Evolutionary conservation across 2,797 vertebrate genomes (phyloP).

Genomic region (Acanthurus tractus): DNA sequence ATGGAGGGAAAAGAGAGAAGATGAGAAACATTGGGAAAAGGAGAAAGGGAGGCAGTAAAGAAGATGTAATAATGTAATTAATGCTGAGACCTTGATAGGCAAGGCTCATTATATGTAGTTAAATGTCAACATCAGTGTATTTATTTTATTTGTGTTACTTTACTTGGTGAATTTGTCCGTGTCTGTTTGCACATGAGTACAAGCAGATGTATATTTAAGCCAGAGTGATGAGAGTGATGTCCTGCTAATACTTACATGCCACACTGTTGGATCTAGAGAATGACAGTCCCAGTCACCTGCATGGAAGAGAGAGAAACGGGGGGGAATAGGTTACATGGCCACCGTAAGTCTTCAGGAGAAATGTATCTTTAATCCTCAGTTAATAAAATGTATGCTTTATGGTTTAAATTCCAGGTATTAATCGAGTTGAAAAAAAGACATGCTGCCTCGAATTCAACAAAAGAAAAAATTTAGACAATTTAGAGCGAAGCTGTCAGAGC

Average conservation of each 20-base stretch:
- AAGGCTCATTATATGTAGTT: not conserved
- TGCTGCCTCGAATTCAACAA: too few species aligned
- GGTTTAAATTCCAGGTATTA: not conserved
- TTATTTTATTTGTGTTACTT: not conserved
- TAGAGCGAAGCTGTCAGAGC: too few species aligned
- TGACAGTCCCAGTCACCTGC: slow-evolving; percentile 98
- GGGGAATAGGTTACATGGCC: not conserved
- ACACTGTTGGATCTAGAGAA: slow-evolving; percentile 95
- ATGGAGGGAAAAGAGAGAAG: not conserved
- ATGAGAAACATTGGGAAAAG: not conserved
- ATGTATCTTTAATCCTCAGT: not conserved
- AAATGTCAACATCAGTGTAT: too few species aligned
- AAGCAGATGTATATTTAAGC: not conserved
- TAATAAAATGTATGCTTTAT: not conserved
- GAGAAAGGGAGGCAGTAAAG: too few species aligned
- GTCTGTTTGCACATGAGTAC: not conserved
- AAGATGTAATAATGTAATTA: not conserved
- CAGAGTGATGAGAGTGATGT: too few species aligned
- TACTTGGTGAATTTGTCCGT: not conserved
- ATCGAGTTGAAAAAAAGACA: too few species aligned
- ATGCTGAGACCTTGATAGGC: not conserved
- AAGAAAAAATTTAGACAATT: too few species aligned
- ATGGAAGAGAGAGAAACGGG: slow-evolving; percentile 52
- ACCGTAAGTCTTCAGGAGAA: not conserved
- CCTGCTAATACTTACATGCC: slow-evolving; percentile 90